Base-by-base conservation (phyloP, 2,888 invertebrate species). In the Herminia tarsipennalis region DNA sequence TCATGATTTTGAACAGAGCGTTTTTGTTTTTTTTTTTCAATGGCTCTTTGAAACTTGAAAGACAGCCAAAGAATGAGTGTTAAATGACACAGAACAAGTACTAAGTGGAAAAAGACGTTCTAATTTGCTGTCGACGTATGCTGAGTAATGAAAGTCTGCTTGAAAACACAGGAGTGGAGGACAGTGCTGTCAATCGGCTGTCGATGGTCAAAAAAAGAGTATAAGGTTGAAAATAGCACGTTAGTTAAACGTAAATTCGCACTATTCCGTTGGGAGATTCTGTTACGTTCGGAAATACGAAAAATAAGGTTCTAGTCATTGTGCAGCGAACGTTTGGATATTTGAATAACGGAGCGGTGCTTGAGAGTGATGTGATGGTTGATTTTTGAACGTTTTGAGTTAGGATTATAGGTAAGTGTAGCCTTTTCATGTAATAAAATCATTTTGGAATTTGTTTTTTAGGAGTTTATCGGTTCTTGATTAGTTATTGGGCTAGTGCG, bases 71-170 rank as follows among this genome's bases (percentile, higher is more conserved):
- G 47, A 47, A 59, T 41, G 33, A 53, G 38, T 33, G 29, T 35
- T 25, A 36, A 38, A 24, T 33, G 47, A 53, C 57, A 40, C 13
- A 33, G 55, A 48, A 59, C 64, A 58, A 48, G 45, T 39, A 14
- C 21, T 53, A 51, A 56, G 56, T 40, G 48, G 66, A 66, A 71
- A 76, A 76, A 76, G 72, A 73, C 66, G 66, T 67, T 58, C 51
- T 66, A 65, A 65, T 59, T 54, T 51, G 43, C 53, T 58, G 73
- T 69, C 47, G 64, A 83, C 82, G 81, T 60, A 69, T 78, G 81
- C 78, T 73, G 69, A 73, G 79, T 84, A 83, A 82, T 81, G 80
- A 75, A 65, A 69, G 77, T 73, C 72, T 80, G 72, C 69, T 70
- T 72, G 58, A 65, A 66, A 73, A 75, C n/a, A 78, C 67, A 69